Base-by-base conservation (phyloP, 2,888 invertebrate genomes). In the Cryptosula pallasiana region DNA sequence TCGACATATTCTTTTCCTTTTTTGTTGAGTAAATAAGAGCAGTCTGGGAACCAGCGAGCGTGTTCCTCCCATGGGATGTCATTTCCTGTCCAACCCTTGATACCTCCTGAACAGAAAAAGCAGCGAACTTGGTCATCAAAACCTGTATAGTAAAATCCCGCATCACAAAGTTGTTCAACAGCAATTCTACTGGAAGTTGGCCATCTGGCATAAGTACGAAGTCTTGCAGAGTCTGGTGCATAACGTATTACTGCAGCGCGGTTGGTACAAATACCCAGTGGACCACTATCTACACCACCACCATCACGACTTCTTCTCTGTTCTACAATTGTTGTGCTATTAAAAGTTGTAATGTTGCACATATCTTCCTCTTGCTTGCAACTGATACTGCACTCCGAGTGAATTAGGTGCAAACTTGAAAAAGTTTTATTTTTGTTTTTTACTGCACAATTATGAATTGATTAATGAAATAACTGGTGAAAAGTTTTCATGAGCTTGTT, bases 31-130 rank as follows among this genome's bases (percentile, higher is more conserved):
- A 97, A 88, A 84, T 90, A 95, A 25, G 89, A 90, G 82, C 97
- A 97, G 73, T 91, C 90, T 20, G 90, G 89, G 81, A 93, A 93
- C 95, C 95, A 96, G 35, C 91, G 88, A 0, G 95, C 95, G 85
- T 97, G 96, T 83, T 97, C 94, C 76, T 91, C 91, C 95, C 95
- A 96, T 0, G 96, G 95, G 77, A 92, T 90, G 84, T 97, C 96
- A 73, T 89, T 89, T 63, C 90, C 90, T 82, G 94, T 93, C 96
- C 96, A 97, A 82, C 95, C 94, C 79, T 93, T 91, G 2, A 97
- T 87, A 0, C 95, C 95, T 63, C 95, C 95, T 78, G 94, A 95
- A 83, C 97, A 97, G 82, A 92, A 92, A 84, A 93, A 96, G 82
- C 96, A 97, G 74, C 93, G 89, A 0, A 95, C 94, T 80, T 93